Evolutionary conservation across 2,888 invertebrate species (phyloP), one percentile per base, ranked within the genome.

Genomic region (Rhyacophila evoluta): DNA sequence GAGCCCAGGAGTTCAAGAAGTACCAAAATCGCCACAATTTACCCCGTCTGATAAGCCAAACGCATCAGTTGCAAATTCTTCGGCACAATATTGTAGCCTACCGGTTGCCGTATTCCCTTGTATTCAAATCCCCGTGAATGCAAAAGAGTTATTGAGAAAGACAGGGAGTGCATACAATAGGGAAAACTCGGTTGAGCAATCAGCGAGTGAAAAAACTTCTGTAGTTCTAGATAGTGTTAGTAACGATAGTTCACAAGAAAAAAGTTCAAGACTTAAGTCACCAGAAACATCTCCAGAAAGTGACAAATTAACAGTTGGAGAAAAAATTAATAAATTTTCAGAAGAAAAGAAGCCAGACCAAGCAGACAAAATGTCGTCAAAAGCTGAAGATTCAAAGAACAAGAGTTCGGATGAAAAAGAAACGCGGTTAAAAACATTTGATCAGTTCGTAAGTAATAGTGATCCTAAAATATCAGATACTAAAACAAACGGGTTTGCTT

Each of bases 1-100:
- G 89, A 88, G 87, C 82, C 94, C 94, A 85, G 96, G 96, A 11
- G 94, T 95, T 55, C 92, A 93, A 37, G 93, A 93, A 79, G 86
- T 87, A 67, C 91, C 92, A 1, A 89, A 89, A 83, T 89, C 90
- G 71, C 87, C 89, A 37, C 84, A 90, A 68, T 88, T 89, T 78
- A 87, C 90, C 11, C 88, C 89, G 11, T 84, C 91, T 28, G 88
- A 90, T 55, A 88, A 91, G 1, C 84, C 92, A 25, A 19, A 55
- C 2, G 19, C 55, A 6, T 84, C 87, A 29, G 84, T 92, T 19
- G 84, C 87, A 28, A 88, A 89, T 1, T 55, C 78, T 37, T 28
- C 79, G 6, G 12, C 73, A n/a, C 89, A 89, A 82, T 90, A 84
- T 81, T 89, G 88, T 82, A 89, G 88, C 83, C 84, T 89, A 81